Evolutionary conservation across 2,113 vertebrate genomes (phyloP), one percentile per base, ranked within the genome.

Genomic region (Catagonus wagneri): DNA sequence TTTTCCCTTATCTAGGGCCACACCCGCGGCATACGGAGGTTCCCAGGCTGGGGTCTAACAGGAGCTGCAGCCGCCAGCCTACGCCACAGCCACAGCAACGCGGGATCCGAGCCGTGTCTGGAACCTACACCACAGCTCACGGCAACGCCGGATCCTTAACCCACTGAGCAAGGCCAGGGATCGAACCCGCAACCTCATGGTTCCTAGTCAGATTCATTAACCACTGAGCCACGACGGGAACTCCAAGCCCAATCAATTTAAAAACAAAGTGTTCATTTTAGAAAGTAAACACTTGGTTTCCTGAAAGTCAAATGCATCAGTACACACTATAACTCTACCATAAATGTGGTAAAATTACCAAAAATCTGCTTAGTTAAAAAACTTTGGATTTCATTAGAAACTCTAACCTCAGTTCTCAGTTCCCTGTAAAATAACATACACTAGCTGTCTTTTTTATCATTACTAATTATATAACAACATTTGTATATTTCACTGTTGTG

Each of bases 401-500:
- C 22, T 69, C 27, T 89, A 80, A 89, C n/a, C 25, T 50, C 75
- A 12, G 11, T 36, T 3, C 25, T 50, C 75, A 12, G 11, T 36
- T 3, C 44, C 50, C 32, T 52, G 16, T 19, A 56, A 90, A 95
- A 76, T 5, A 68, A n/a, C 12, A 58, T 11, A 84, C 13, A 1
- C 13, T 88, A 63, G 76, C 1, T 22, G 66, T 89, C n/a, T 63
- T 76, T 25, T 71, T 19, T 44, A 7, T 65, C 54, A 69, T 58
- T 63, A 44, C 29, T 93, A 15, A 71, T 50, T 27, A 14, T 65
- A 78, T 32, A 71, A 92, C 96, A 94, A 94, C 61, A 90, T 94
- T 92, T 96, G 12, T 93, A 90, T 54, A 79, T 95, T 97, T 97
- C 87, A 81, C 36, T 56, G 34, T 58, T 89, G 0, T 66, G 50